Base-by-base conservation (phyloP, 2,797 vertebrate species). In the Fringilla coelebs region DNA sequence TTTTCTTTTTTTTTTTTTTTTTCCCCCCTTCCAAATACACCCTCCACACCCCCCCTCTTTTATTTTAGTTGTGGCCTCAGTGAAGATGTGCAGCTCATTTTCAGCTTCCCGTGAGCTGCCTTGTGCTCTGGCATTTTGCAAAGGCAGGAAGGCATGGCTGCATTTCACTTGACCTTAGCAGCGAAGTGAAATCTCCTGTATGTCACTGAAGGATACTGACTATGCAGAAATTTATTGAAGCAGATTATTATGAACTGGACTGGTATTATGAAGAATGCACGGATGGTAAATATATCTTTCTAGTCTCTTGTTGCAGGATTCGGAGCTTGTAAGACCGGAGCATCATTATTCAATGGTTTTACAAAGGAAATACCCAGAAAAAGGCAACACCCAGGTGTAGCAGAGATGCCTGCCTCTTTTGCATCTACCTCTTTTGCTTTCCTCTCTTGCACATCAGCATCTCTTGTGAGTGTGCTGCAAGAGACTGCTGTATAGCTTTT, bases 211-310 rank as follows among this genome's bases (percentile, higher is more conserved):
- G 96, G 96, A 97, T 94, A 93, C 97, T 96, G 97, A 98, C 98
- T 98, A 99, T 99, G 98, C 99, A 99, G 98, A 99, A 98, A 98
- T 99, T 99, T 94, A 99, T 99, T 67, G 99, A 99, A 98, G 98
- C 98, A 96, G 99, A 99, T 98, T 99, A 99, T 97, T 99, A 99
- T 90, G 99, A 99, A 87, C 98, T 99, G 98, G 99, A 99, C 98
- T 99, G 99, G 99, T 99, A 99, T 98, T 99, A 99, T 97, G 99
- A 99, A 95, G 99, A 99, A 97, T 99, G 99, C 93, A 98, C 99
- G 4, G 99, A 99, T 96, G 99, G 99, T 99, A 99, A 98, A 98
- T 98, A 95, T 75, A 85, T 61, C 13, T 94, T 95, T 62, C 34
- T 48, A 31, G 81, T 79, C 18, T 93, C 76, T 78, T 75, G 45